Evolutionary conservation across 1,140 invertebrate species (phyloP).

Genomic region (Drosophila funebris): DNA sequence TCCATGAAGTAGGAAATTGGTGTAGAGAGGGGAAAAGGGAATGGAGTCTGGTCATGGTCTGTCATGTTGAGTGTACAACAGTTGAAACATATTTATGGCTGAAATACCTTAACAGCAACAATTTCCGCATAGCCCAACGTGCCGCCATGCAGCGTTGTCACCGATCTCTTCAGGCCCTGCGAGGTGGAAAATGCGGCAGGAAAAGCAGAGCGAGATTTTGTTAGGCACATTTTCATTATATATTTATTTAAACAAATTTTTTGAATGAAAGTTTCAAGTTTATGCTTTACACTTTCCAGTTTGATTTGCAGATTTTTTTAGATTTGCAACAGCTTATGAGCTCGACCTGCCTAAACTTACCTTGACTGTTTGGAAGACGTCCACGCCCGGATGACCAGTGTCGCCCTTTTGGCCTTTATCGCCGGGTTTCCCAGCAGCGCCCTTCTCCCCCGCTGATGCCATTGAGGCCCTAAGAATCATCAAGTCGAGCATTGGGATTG

Average conservation of each 20-base stretch:
- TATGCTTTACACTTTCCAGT: conserved; percentile 20
- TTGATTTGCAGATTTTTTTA: conserved; percentile 24
- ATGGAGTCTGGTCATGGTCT: neutral
- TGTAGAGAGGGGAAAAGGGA: neutral
- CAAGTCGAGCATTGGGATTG: conserved; percentile 34
- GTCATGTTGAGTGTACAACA: conserved; percentile 25
- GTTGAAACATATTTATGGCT: conserved; percentile 46
- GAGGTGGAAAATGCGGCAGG: conserved; percentile 29
- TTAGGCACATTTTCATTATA: conserved; percentile 15
- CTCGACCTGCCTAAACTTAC: conserved; percentile 85
- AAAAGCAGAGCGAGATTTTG: conserved; percentile 41
- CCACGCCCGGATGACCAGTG: conserved; percentile 93
- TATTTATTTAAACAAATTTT: conserved; percentile 17
- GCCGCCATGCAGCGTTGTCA: conserved; percentile 93
- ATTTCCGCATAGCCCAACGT: conserved; percentile 96
- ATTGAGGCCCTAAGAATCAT: conserved; percentile 91
- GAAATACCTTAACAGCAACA: conserved; percentile 95
- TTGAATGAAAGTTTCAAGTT: conserved; percentile 40
- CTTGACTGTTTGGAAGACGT: conserved; percentile 95
- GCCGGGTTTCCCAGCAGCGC: conserved; percentile 94
- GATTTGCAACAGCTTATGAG: conserved; percentile 50
- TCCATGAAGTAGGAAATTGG: conserved; percentile 38
- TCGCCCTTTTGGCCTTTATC: conserved; percentile 95
- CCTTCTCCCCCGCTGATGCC: conserved; percentile 97
- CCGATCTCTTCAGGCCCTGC: conserved; percentile 95